Conservation (phyloP, 2,888 invertebrate species). For the Pollenia griseotomentosa region DNA sequence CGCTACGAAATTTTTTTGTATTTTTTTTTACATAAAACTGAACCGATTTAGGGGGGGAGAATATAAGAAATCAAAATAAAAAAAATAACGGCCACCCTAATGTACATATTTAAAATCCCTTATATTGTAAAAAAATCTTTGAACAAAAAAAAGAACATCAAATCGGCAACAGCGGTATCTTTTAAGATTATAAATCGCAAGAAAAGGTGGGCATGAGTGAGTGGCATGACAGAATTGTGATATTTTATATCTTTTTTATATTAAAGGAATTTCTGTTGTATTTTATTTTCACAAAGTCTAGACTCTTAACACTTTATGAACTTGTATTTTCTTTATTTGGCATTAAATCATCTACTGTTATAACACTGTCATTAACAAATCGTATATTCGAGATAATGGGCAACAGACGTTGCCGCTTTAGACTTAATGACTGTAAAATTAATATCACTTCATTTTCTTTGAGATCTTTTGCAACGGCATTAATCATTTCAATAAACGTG, state of each 20-base stretch:
- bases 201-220: too few species aligned
- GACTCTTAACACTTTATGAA: neutral
- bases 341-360: conserved; percentile 58
- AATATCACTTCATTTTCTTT: conserved; percentile 85
- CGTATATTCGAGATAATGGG: conserved; percentile 77
- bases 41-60: too few species aligned
- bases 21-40: too few species aligned
- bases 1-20: too few species aligned
- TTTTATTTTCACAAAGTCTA: conserved; percentile 15
- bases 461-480: conserved; percentile 86
- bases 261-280: neutral
- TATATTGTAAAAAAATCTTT: too few species aligned
- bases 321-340: conserved; percentile 45
- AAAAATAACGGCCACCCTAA: too few species aligned
- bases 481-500: conserved; percentile 87
- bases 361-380: conserved; percentile 75
- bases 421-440: conserved; percentile 78
- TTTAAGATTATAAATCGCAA: too few species aligned
- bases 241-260: neutral
- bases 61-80: too few species aligned
- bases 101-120: too few species aligned
- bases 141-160: too few species aligned
- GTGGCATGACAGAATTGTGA: neutral
- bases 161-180: too few species aligned
- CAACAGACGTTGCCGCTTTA: conserved; percentile 76